Evolutionary conservation across 2,888 invertebrate species (phyloP), one percentile per base, ranked within the genome.

Genomic region (Cephalotes varians): DNA sequence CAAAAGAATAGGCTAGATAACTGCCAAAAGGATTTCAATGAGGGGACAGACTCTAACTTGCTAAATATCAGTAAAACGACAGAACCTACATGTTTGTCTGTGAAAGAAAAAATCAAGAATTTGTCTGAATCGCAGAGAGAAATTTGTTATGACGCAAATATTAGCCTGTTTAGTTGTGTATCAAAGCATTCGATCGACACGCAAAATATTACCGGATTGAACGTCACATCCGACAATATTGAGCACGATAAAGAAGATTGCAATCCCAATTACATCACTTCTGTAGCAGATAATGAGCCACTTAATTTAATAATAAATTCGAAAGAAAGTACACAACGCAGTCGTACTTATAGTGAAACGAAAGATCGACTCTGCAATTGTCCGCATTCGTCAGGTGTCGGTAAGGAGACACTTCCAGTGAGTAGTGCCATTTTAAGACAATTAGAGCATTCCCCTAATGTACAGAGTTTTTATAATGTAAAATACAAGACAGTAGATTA

Each of bases 401-500:
- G 76, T 34, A 74, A 58, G 79, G 69, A 71, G 62, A 72, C 56
- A 60, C 54, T 47, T 34, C 25, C 58, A 31, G 58, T 65, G 54
- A 64, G 71, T 34, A 37, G 73, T 89, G 82, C 81, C 54, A 67
- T 85, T 71, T 73, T 62, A 69, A 85, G 56, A 58, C 71, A 28
- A 81, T 82, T 64, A 79, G 79, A 90, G 82, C 85, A 88, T 90
- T 90, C 81, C 81, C 83, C 54, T 73, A 85, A 87, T 56, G 60
- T 81, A 76, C 85, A 84, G 47, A 73, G 79, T 79, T 86, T 76
- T 34, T 86, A 56, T 77, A 82, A 81, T 7, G 67, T 67, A 80
- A 86, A 87, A 82, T 90, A 86, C 87, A 90, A 91, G 84, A 77
- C 84, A 62, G 37, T 87, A 72, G 84, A 86, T 65, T 89, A 90